phyloP scores from a whole-genome alignment of 2,888 invertebrate genomes.

The Dendrolimus houi region DNA sequence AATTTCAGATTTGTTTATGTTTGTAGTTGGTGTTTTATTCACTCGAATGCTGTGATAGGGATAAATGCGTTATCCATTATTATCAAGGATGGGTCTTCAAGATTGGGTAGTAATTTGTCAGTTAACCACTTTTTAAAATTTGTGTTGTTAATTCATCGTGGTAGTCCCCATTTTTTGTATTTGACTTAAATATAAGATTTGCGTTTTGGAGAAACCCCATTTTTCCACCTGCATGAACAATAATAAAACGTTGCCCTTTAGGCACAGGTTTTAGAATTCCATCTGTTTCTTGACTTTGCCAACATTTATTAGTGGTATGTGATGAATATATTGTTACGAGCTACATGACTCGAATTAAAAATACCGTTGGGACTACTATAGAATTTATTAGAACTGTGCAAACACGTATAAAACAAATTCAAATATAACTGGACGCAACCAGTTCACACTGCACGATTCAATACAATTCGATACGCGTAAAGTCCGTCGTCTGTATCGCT shows the following conservation, averaged over 20 bases:
- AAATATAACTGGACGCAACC: too few relatives aligned
- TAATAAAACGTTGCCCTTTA: constrained; percentile 1
- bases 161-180: background rate
- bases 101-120: constrained; percentile 3
- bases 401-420: too few relatives aligned
- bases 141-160: constrained; percentile 3
- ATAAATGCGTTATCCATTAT: background rate
- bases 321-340: too few relatives aligned
- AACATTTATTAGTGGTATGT: constrained; percentile 2
- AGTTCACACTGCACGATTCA: too few relatives aligned
- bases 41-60: constrained; percentile 1
- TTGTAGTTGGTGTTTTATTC: constrained; percentile 3
- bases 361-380: too few relatives aligned
- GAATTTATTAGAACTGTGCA: too few relatives aligned
- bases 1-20: background rate
- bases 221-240: background rate
- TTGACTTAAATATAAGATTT: background rate
- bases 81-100: constrained; percentile 2
- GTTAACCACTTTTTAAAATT: constrained; percentile 3
- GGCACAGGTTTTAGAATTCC: constrained; percentile 2
- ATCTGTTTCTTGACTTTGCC: background rate
- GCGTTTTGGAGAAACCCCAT: background rate
- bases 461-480: too few relatives aligned
- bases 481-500: too few relatives aligned
- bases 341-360: too few relatives aligned